A percentile compares a stretch with the other conserved stretches of the same genome.
phyloP scores from a whole-genome alignment of 2,113 vertebrate species.

The Chlorodrepanis virens region DNA sequence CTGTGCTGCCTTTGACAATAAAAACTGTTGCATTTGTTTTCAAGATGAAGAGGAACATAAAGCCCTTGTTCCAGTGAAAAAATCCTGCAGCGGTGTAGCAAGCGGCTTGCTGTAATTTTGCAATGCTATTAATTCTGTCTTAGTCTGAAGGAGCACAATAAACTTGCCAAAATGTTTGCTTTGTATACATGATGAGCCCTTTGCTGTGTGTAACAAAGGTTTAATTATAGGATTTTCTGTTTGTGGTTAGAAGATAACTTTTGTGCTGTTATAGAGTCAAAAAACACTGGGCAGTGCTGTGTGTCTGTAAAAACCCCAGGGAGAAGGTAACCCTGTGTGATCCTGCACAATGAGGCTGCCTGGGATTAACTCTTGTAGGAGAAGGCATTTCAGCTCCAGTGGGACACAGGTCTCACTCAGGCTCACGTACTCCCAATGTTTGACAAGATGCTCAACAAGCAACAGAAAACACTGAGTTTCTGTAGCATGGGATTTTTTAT shows the following conservation, averaged over 20 bases:
- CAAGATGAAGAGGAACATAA: neutral
- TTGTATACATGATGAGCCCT: neutral
- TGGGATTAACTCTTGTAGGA: neutral
- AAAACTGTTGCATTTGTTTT: neutral
- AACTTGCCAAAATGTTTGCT: slow-evolving; percentile 44
- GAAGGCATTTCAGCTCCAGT: neutral
- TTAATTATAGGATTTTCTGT: slow-evolving; percentile 39
- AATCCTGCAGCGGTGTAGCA: neutral
- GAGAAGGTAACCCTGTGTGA: neutral
- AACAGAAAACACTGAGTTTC: neutral
- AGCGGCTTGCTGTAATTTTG: slow-evolving; percentile 40
- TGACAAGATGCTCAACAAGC: neutral
- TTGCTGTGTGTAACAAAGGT: slow-evolving; percentile 3
- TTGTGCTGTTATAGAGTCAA: neutral
- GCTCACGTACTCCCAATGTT: neutral
- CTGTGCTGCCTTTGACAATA: neutral
- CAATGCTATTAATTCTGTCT: slow-evolving; percentile 7
- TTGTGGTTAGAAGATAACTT: neutral
- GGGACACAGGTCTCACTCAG: neutral
- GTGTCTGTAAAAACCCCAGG: neutral
- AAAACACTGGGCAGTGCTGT: neutral
- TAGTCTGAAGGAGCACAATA: slow-evolving; percentile 17
- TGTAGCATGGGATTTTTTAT: neutral
- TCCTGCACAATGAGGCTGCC: neutral
- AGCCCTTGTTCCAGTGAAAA: neutral